These are phyloP conservation scores for Lemur catta DNA, from an alignment of 2,797 vertebrate genomes.

Conservation along the genomic window DNA sequence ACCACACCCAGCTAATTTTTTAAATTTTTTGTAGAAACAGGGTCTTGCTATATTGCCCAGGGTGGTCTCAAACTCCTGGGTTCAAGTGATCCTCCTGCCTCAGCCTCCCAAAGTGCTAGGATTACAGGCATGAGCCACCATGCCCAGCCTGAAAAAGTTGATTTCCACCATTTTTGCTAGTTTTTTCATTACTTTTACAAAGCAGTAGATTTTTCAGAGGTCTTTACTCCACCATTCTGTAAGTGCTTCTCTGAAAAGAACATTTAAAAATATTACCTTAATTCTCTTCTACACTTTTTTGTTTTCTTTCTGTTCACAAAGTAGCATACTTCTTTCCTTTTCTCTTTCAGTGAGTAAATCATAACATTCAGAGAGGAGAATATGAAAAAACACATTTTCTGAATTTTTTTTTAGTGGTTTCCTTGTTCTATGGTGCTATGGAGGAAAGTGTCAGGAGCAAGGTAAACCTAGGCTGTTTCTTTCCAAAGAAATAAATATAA, in stretches of 20 bases:
- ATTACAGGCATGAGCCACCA: not conserved
- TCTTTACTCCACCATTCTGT: not conserved
- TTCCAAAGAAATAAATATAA: conserved; percentile 30
- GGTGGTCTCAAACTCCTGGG: not conserved
- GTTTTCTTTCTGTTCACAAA: conserved; percentile 30
- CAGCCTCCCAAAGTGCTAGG: not conserved
- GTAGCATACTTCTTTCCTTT: not conserved
- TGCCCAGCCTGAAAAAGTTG: not conserved
- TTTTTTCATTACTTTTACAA: not conserved
- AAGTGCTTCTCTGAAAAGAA: not conserved
- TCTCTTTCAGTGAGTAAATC: not conserved
- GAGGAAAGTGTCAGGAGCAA: not conserved
- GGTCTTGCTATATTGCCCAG: not conserved
- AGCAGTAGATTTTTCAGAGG: not conserved
- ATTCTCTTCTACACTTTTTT: not conserved
- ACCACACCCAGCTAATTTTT: not conserved
- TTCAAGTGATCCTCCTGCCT: not conserved
- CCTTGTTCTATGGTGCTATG: not conserved
- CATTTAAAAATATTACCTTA: not conserved
- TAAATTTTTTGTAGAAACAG: not conserved
- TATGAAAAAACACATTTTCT: not conserved
- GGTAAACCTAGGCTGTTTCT: not conserved
- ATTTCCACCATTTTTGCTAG: not conserved
- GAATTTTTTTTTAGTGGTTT: not conserved
- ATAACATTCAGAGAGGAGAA: conserved; percentile 4